Conservation (phyloP, 2,113 vertebrate species). For the Ailurus styani region DNA sequence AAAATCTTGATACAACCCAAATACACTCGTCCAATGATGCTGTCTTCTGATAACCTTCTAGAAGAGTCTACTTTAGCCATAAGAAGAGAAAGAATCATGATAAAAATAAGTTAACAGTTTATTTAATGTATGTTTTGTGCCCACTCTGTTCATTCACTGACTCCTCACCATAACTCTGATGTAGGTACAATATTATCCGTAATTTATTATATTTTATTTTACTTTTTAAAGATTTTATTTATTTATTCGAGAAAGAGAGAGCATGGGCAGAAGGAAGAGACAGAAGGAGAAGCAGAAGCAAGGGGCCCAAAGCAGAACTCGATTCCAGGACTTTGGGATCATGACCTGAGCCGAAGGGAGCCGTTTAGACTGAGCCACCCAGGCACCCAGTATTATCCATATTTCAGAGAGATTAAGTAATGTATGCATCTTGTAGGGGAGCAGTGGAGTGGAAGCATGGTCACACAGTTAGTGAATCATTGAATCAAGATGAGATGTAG, state of each 20-base stretch:
- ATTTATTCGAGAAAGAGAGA: not conserved
- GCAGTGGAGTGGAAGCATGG: not conserved
- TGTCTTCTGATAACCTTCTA: not conserved
- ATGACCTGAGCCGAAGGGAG: too few species aligned
- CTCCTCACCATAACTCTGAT: not conserved
- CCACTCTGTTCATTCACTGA: not conserved
- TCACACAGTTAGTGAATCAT: not conserved
- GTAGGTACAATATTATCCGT: not conserved
- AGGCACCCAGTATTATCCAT: not conserved
- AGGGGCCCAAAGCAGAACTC: too few species aligned
- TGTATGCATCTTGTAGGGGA: not conserved
- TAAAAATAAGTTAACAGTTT: not conserved
- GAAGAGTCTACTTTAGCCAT: not conserved
- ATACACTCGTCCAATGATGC: not conserved
- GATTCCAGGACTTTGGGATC: not conserved
- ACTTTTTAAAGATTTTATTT: not conserved
- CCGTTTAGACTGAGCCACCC: not conserved
- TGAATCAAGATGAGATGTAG: conserved; percentile 5
- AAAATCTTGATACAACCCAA: not conserved
- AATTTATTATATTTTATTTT: not conserved
- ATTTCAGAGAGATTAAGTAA: not conserved
- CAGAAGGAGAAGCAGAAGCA: not conserved
- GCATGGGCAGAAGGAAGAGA: not conserved
- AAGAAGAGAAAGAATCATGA: not conserved
- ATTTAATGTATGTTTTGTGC: not conserved